A percentile compares a stretch with the other conserved stretches of the same genome.
phyloP scores from a whole-genome alignment of 64 coral and sea anemone genomes.

The Pachyseris speciosa region DNA sequence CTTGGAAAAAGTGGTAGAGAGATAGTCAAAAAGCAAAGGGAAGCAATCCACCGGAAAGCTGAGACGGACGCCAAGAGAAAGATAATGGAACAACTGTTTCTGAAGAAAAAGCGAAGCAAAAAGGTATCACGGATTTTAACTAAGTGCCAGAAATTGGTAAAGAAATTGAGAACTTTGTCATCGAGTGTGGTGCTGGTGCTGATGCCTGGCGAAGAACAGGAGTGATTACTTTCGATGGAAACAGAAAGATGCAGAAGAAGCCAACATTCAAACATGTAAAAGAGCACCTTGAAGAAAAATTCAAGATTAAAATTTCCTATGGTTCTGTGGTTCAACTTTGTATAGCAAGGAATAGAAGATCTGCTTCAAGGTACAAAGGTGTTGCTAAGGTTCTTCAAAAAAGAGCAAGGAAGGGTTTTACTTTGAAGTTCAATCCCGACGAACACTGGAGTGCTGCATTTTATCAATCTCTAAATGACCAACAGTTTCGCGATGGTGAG shows the following conservation, averaged over 20 bases:
- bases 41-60: conserved; percentile 21
- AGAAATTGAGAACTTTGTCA: conserved; percentile 63
- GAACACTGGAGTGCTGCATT: conserved; percentile 56
- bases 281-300: conserved; percentile 42
- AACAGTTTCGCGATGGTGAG: conserved; percentile 39
- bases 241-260: conserved; percentile 57
- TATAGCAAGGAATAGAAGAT: conserved; percentile 64
- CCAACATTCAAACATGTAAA: conserved; percentile 60
- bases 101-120: conserved; percentile 47
- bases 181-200: conserved; percentile 43
- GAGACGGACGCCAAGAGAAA: conserved; percentile 39
- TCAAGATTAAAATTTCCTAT: conserved; percentile 21
- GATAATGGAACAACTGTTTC: conserved; percentile 30
- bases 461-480: conserved; percentile 20
- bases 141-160: conserved; percentile 47
- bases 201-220: conserved; percentile 55
- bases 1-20: conserved; percentile 17
- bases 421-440: conserved; percentile 61
- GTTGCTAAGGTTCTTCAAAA: conserved; percentile 49
- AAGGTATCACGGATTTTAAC: conserved; percentile 8
- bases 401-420: conserved; percentile 74
- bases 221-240: conserved; percentile 64
- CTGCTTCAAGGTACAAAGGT: conserved; percentile 46
- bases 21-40: conserved; percentile 43
- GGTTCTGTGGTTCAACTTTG: conserved; percentile 71